Conservation (phyloP, 2,888 invertebrate genomes). For the Nebria salina region DNA sequence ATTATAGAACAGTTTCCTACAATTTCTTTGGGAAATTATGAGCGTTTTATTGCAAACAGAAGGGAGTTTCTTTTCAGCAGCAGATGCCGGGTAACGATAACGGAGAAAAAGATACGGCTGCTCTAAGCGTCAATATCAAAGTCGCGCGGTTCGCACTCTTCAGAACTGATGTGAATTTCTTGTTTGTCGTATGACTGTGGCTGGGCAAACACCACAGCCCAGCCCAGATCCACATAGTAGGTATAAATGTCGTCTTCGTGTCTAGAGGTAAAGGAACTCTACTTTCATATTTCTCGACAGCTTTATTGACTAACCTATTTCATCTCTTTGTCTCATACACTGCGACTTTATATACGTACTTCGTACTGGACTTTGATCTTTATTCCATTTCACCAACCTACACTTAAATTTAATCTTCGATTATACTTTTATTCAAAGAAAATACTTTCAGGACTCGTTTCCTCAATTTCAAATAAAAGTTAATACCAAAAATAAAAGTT, state of each 20-base stretch:
- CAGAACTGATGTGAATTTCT: constrained; percentile 8
- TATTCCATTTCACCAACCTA: not conserved
- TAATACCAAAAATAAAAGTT: no score
- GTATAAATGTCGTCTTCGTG: not conserved
- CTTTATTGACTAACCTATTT: constrained; percentile 14
- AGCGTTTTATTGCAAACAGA: constrained; percentile 22
- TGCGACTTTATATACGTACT: not conserved
- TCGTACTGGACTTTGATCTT: not conserved
- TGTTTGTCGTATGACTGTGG: constrained; percentile 8
- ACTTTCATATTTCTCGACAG: constrained; percentile 14
- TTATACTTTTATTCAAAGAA: not conserved
- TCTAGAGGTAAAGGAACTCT: not conserved
- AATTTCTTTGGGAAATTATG: constrained; percentile 19
- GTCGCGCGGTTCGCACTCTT: constrained; percentile 7
- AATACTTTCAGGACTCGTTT: no score
- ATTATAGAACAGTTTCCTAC: constrained; percentile 15
- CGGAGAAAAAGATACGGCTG: constrained; percentile 15
- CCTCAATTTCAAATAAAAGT: no score
- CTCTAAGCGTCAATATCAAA: constrained; percentile 19
- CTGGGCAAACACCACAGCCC: constrained; percentile 2
- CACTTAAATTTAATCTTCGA: not conserved
- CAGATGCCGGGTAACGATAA: constrained; percentile 21
- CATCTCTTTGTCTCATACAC: not conserved
- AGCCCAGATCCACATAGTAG: not conserved
- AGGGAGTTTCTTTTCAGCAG: constrained; percentile 22